These are phyloP conservation scores for Callaeas wilsoni DNA, from an alignment of 2,113 vertebrate genomes.

Conservation along the genomic window DNA sequence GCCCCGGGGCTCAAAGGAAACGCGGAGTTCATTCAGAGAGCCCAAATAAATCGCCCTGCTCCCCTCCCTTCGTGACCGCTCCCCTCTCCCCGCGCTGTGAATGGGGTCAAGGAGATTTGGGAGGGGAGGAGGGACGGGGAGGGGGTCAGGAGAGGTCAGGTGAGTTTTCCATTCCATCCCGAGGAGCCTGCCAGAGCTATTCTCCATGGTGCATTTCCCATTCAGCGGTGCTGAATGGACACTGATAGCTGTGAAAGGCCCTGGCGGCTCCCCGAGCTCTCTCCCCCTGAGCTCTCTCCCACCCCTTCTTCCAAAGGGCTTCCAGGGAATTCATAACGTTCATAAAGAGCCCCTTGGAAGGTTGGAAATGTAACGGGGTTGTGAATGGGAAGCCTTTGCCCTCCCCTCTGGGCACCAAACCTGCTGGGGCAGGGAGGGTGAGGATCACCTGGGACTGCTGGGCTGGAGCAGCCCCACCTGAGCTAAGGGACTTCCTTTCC, in stretches of 20 bases:
- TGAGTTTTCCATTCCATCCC: conserved; percentile 2
- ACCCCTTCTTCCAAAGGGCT: conserved; percentile 30
- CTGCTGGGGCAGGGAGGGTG: not conserved
- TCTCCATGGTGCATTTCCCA: conserved; percentile 47
- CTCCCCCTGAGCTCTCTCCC: conserved; percentile 11
- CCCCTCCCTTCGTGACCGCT: not conserved
- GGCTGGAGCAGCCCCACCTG: not conserved
- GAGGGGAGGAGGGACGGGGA: not conserved
- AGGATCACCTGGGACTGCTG: not conserved
- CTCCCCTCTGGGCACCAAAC: not conserved
- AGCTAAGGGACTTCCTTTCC: not conserved
- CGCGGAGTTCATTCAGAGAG: not conserved
- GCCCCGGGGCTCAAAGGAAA: conserved; percentile 4
- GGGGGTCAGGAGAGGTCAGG: conserved; percentile 45
- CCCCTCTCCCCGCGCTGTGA: not conserved
- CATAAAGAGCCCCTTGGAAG: not conserved
- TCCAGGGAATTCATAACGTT: not conserved
- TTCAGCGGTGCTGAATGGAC: conserved; percentile 18
- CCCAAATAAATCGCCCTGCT: not conserved
- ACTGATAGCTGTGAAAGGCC: conserved; percentile 52
- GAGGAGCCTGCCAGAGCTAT: conserved; percentile 39
- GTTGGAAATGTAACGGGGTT: not conserved
- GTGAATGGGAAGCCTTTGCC: not conserved
- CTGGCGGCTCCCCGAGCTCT: conserved; percentile 33
- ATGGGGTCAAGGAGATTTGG: conserved; percentile 39